phyloP scores from a whole-genome alignment of 2,113 vertebrate species.

The Solea solea region DNA sequence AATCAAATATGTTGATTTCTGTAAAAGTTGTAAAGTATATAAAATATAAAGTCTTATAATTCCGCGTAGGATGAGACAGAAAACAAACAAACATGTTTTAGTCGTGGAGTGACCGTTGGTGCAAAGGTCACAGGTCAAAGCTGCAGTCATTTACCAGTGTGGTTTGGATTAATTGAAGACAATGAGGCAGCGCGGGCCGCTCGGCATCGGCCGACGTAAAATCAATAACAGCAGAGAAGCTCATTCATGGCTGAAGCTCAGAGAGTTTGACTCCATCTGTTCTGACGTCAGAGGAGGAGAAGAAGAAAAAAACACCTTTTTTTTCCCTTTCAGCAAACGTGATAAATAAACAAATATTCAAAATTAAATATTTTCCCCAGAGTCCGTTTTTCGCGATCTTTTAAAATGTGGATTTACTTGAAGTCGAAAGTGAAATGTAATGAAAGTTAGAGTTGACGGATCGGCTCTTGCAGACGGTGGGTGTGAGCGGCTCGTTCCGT shows the following conservation, averaged over 20 bases:
- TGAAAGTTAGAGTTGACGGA: conserved; percentile 41
- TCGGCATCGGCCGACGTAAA: conserved; percentile 32
- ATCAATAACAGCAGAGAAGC: conserved; percentile 66
- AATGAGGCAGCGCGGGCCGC: conserved; percentile 44
- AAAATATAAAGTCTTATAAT: too few species aligned
- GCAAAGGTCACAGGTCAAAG: conserved; percentile 51
- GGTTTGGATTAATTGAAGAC: conserved; percentile 51
- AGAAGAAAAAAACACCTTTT: not conserved
- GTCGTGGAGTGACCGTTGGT: conserved; percentile 6
- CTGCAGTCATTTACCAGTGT: conserved; percentile 48
- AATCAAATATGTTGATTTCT: too few species aligned
- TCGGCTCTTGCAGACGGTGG: conserved; percentile 32
- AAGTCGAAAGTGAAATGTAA: conserved; percentile 22
- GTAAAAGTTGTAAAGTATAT: too few species aligned
- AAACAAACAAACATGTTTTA: not conserved
- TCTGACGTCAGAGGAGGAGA: conserved; percentile 5
- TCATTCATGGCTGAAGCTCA: conserved; percentile 22
- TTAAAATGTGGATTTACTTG: not conserved
- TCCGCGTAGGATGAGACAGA: too few species aligned
- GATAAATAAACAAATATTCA: not conserved
- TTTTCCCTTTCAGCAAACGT: not conserved
- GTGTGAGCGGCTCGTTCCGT: conserved; percentile 36
- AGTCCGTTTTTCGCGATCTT: not conserved
- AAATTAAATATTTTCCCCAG: too few species aligned
- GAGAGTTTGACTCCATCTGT: conserved; percentile 4